Base-by-base conservation (phyloP, 2,113 vertebrate genomes). In the Anthoscopus minutus region DNA sequence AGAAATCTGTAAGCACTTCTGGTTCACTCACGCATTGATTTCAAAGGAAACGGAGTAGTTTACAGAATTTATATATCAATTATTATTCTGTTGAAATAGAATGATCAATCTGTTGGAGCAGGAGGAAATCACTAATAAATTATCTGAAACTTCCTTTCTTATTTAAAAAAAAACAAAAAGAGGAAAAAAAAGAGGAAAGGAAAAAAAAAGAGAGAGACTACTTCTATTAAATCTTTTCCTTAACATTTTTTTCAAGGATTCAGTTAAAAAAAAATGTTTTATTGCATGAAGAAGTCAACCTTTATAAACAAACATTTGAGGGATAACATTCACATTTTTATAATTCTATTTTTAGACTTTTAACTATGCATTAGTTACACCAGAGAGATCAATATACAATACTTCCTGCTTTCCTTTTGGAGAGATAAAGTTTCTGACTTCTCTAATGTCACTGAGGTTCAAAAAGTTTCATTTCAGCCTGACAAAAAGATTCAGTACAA, bases 161-260 rank as follows among this genome's bases (percentile, higher is more conserved):
- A 2, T 33, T 17, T 2, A 6, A 24, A 40, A 23, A 40, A 15
- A 15, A 6, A 8, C 4, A 3, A 2, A 33, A 18, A 6, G n/a
- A n/a, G n/a, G n/a, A n/a, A 5, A 28, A 7, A 5, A 15, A 33
- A 15, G 6, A 4, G 8, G 1, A 18, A 5, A 20, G 10, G 15
- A 5, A 21, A 20, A 28, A 35, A 30, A 56, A 7, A 7, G 2
- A 38, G 7, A 62, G 2, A 20, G 7, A 48, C 61, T 66, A 42
- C 3, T 67, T 69, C 25, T 50, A 37, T 4, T 9, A n/a, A 11
- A 3, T 17, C 17, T 47, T 86, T 86, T 21, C 12, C 6, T 12
- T 30, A 35, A 33, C 0, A 0, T 54, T 44, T 67, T 67, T 64
- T 71, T 53, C 7, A 44, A 73, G 4, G 4, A 40, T 58, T 72